Evolutionary conservation across 2,797 vertebrate species (phyloP).

Genomic region (Crocidura indochinensis): DNA sequence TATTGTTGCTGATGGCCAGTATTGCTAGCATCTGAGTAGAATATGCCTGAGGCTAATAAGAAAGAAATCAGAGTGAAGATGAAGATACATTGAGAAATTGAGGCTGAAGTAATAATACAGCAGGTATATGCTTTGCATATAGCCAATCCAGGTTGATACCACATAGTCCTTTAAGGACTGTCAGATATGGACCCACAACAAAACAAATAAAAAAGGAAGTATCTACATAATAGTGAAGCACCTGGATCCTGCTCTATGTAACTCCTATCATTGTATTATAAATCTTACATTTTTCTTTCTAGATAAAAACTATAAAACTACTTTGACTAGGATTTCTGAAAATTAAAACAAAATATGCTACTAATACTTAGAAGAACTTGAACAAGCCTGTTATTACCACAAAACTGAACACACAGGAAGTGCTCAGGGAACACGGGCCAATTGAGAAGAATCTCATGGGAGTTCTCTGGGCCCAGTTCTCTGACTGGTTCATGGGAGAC

Average conservation of each 20-base stretch:
- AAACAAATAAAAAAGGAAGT: too few species aligned
- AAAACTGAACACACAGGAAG: not conserved
- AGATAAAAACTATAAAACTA: too few species aligned
- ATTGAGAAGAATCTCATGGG: not conserved
- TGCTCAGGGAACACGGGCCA: not conserved
- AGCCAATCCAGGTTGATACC: too few species aligned
- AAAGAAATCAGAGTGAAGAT: conserved; percentile 1
- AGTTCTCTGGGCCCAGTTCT: not conserved
- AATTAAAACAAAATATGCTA: not conserved
- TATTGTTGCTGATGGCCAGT: not conserved
- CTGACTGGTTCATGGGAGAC: not conserved
- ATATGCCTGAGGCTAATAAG: not conserved
- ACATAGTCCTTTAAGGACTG: too few species aligned
- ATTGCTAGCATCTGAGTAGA: not conserved
- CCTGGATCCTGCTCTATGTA: too few species aligned
- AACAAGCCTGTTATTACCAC: not conserved
- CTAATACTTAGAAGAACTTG: not conserved
- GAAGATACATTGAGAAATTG: not conserved
- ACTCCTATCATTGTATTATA: too few species aligned
- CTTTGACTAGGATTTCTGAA: not conserved
- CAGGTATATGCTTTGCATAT: too few species aligned
- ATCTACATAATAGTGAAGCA: too few species aligned
- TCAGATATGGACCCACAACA: too few species aligned
- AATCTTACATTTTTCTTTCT: too few species aligned
- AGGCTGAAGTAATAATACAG: not conserved